Evolutionary conservation across 2,888 invertebrate species (phyloP).

Genomic region (Drosophila lutescens): DNA sequence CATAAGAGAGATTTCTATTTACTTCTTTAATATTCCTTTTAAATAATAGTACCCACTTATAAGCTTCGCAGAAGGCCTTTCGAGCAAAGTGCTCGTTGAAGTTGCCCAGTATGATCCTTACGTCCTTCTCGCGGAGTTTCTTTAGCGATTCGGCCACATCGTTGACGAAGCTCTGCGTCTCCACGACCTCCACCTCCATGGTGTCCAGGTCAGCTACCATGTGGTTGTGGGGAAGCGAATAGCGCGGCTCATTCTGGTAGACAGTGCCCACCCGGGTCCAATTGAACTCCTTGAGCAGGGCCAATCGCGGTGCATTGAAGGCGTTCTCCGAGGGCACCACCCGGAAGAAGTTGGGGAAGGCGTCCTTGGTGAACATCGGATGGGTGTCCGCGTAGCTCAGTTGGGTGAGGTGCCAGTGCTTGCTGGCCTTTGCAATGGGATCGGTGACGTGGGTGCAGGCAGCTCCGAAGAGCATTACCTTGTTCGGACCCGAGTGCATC

Average conservation of each 20-base stretch:
- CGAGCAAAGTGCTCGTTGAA: slow-evolving; percentile 98
- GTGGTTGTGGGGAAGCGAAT: slow-evolving; percentile 95
- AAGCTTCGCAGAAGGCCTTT: slow-evolving; percentile 94
- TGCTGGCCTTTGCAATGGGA: slow-evolving; percentile 97
- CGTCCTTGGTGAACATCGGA: slow-evolving; percentile 97
- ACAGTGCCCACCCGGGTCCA: slow-evolving; percentile 99
- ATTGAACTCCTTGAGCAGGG: slow-evolving; percentile 95
- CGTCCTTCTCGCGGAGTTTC: slow-evolving; percentile 95
- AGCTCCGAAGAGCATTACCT: slow-evolving; percentile 97
- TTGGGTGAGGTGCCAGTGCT: slow-evolving; percentile 98
- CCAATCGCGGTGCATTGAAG: slow-evolving; percentile 95
- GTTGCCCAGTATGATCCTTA: slow-evolving; percentile 97
- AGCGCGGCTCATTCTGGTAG: slow-evolving; percentile 97
- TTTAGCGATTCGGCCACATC: slow-evolving; percentile 92
- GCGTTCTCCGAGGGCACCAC: slow-evolving; percentile 98
- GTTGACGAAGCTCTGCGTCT: slow-evolving; percentile 95
- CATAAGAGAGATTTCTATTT: too few relatives aligned
- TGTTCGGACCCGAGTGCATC: slow-evolving; percentile 96
- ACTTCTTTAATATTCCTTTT: not conserved
- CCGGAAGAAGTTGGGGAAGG: slow-evolving; percentile 98
- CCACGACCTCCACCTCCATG: slow-evolving; percentile 92
- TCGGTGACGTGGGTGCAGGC: slow-evolving; percentile 98
- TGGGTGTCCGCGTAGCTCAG: slow-evolving; percentile 98
- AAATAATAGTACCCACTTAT: slow-evolving; percentile 85
- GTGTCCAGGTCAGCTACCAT: slow-evolving; percentile 94